phyloP scores from a whole-genome alignment of 1,140 invertebrate genomes.

The Cecropterus lyciades region DNA sequence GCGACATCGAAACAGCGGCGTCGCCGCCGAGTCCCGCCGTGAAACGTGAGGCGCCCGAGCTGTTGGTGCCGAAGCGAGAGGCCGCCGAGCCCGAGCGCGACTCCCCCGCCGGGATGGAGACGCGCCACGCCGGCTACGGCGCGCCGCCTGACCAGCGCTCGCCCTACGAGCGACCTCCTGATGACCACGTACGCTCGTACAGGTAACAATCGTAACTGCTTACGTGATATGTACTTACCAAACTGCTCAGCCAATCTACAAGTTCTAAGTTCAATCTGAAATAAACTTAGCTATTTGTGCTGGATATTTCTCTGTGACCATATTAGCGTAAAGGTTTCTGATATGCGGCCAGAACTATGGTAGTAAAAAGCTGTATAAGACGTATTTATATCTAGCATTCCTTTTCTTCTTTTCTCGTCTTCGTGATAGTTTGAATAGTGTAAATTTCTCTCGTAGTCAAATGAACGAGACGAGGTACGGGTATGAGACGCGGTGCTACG shows the following conservation, averaged over 20 bases:
- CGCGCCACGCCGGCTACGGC: conserved; percentile 84
- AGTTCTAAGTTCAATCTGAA: not conserved
- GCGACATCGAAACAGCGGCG: conserved; percentile 84
- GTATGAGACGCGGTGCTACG: conserved; percentile 85
- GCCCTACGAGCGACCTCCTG: conserved; percentile 87
- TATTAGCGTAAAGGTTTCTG: too few species aligned
- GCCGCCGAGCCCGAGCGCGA: conserved; percentile 87
- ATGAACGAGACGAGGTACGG: conserved; percentile 78
- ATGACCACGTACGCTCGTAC: conserved; percentile 85
- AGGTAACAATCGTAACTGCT: conserved; percentile 76
- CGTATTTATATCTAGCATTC: too few species aligned
- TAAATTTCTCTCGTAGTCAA: conserved; percentile 59
- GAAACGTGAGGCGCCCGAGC: conserved; percentile 83
- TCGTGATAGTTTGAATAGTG: not conserved
- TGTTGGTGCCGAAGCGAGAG: conserved; percentile 88
- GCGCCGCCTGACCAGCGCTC: conserved; percentile 86
- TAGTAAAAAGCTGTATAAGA: too few species aligned
- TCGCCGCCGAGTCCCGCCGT: conserved; percentile 85
- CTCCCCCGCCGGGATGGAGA: conserved; percentile 89
- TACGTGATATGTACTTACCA: too few species aligned
- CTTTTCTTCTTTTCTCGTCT: too few species aligned
- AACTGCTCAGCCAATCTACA: not conserved
- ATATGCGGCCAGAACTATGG: too few species aligned
- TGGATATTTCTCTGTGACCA: too few species aligned
- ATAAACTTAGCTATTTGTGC: too few species aligned